Percentiles rank a stretch among this genome's conserved stretches.
phyloP scores from a whole-genome alignment of 2,113 vertebrate genomes.

The Caretta caretta region DNA sequence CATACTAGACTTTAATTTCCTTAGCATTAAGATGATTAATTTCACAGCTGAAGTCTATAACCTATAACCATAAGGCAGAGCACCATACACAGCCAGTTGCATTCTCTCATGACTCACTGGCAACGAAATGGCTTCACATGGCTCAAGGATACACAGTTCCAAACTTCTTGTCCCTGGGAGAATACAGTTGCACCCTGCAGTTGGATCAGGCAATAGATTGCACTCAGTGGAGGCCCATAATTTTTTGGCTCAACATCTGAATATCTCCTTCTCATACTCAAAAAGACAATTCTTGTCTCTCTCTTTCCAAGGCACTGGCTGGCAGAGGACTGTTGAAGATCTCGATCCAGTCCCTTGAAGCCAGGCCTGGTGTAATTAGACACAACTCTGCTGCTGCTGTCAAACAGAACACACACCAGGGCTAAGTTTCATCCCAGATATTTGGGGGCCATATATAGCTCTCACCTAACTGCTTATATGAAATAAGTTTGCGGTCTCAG shows the following conservation, averaged over 20 bases:
- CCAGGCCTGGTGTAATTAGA: background rate
- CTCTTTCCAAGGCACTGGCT: background rate
- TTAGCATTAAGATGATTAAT: background rate
- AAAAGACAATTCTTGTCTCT: background rate
- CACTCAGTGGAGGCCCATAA: background rate
- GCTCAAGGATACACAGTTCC: background rate
- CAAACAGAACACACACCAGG: background rate
- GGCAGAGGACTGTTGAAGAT: background rate
- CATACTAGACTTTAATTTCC: background rate
- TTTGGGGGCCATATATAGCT: background rate
- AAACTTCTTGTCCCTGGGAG: background rate
- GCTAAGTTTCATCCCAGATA: background rate
- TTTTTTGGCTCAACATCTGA: background rate
- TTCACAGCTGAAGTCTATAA: background rate
- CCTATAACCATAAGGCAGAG: background rate
- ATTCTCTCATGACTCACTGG: background rate
- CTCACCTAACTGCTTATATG: constrained; percentile 1
- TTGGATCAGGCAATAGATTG: background rate
- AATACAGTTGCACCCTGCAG: background rate
- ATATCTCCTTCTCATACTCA: background rate
- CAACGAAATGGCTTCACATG: background rate
- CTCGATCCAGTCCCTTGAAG: background rate
- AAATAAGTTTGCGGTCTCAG: background rate
- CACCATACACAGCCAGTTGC: background rate
- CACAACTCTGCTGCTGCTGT: background rate